Evolutionary conservation across 2,113 vertebrate genomes (phyloP).

Genomic region (Malurus melanocephalus): DNA sequence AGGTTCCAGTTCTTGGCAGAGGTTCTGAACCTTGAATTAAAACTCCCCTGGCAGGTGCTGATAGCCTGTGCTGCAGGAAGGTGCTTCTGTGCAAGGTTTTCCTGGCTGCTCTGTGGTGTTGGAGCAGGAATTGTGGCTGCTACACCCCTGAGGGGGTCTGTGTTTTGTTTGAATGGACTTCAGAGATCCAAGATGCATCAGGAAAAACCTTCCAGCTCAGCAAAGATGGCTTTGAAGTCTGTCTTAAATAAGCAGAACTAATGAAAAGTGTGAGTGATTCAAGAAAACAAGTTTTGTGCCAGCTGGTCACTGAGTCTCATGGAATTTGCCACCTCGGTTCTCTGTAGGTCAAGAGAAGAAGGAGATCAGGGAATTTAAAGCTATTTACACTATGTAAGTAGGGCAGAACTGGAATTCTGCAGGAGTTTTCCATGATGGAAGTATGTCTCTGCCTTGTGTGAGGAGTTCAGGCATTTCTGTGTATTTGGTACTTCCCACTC

Average conservation of each 20-base stretch:
- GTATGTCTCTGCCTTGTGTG: background rate
- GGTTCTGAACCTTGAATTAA: background rate
- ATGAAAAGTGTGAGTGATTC: background rate
- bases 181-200: background rate
- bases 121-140: background rate
- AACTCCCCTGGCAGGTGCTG: background rate
- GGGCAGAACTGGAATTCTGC: background rate
- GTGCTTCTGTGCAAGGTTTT: background rate
- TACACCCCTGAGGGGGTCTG: background rate
- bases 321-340: background rate
- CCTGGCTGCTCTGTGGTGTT: background rate
- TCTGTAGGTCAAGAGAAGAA: background rate
- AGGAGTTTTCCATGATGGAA: background rate
- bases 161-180: background rate
- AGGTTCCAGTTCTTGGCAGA: background rate
- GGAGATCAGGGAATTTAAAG: background rate
- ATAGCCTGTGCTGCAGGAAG: background rate
- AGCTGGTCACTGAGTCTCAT: background rate
- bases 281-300: background rate
- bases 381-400: background rate
- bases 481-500: background rate
- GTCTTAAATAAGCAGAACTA: background rate
- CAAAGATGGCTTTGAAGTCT: background rate
- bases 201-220: background rate
- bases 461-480: background rate